Base-by-base conservation (phyloP, 2,797 vertebrate species). In the Geranospiza caerulescens region DNA sequence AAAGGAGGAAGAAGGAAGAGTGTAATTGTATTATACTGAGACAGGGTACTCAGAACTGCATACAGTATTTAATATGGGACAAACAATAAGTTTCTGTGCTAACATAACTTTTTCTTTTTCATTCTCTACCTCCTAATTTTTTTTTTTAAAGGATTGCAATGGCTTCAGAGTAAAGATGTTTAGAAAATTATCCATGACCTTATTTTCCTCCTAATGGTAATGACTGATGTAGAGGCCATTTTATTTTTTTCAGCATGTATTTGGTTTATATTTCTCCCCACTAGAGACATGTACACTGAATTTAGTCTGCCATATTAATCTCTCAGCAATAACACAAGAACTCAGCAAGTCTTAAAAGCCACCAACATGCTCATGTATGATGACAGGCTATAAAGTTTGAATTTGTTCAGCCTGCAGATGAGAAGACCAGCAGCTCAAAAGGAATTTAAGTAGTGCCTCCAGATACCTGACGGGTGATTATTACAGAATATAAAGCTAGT, bases 141-240 rank as follows among this genome's bases (percentile, higher is more conserved):
- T 7, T 34, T 27, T 59, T 29, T 29, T 21, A 25, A 42, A 23
- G 4, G 45, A 62, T 36, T 82, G 17, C 42, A 82, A 33, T 10
- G 36, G 15, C 29, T 66, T 80, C n/a, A 45, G 26, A 50, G 45
- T 44, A 88, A 82, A 63, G 38, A 23, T 5, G 3, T 45, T 86
- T 70, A 62, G 33, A 63, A 80, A 73, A 53, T 18, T 53, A 68
- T 15, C 18, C 0, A 3, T 27, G 1, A 48, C 11, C 36, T 48
- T 48, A 31, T 68, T 90, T 72, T 64, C 50, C 62, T 15, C 15
- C 22, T 72, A 64, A 56, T 12, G 9, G 12, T 29, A 52, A 47
- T 5, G 29, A 2, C 33, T 23, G 11, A 33, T 8, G 14, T 12
- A 66, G 33, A 70, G 0, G 0, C 3, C 16, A 21, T 55, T 45